Evolutionary conservation across 2,888 invertebrate species (phyloP).

Genomic region (Gonocerus acuteangulatus): DNA sequence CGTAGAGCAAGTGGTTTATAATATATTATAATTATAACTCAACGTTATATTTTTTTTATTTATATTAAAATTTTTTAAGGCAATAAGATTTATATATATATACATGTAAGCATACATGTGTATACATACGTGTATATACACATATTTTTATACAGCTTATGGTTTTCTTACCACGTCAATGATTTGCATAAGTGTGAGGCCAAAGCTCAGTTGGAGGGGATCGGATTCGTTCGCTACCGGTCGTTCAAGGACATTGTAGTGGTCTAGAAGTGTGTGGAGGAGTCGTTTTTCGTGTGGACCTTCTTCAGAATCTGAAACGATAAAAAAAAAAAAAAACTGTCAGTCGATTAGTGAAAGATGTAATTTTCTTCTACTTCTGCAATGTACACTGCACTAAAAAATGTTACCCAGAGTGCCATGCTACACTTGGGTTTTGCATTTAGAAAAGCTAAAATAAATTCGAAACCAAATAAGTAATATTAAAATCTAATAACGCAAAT

Average conservation of each 20-base stretch:
- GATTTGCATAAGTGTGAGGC: slow-evolving; percentile 94
- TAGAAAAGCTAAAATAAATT: no score
- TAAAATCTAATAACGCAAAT: no score
- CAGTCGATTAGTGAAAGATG: no score
- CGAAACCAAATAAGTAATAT: no score
- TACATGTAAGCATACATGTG: background rate
- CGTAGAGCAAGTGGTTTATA: no score
- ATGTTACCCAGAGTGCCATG: no score
- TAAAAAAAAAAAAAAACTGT: background rate
- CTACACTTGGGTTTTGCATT: no score
- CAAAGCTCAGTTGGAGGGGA: slow-evolving; percentile 89
- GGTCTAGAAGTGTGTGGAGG: slow-evolving; percentile 81
- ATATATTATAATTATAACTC: no score
- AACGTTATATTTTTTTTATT: background rate
- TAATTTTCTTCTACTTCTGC: no score
- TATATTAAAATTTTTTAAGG: background rate
- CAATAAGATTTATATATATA: background rate
- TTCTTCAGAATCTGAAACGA: slow-evolving; percentile 14
- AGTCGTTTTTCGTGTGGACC: slow-evolving; percentile 65
- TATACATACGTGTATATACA: background rate
- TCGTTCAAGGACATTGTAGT: slow-evolving; percentile 90
- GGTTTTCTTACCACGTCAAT: slow-evolving; percentile 81
- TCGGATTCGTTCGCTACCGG: slow-evolving; percentile 94
- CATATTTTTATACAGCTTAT: no score
- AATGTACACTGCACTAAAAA: no score